Evolutionary conservation across 2,113 vertebrate genomes (phyloP), one percentile per base, ranked within the genome.

Genomic region (Lagopus leucura): DNA sequence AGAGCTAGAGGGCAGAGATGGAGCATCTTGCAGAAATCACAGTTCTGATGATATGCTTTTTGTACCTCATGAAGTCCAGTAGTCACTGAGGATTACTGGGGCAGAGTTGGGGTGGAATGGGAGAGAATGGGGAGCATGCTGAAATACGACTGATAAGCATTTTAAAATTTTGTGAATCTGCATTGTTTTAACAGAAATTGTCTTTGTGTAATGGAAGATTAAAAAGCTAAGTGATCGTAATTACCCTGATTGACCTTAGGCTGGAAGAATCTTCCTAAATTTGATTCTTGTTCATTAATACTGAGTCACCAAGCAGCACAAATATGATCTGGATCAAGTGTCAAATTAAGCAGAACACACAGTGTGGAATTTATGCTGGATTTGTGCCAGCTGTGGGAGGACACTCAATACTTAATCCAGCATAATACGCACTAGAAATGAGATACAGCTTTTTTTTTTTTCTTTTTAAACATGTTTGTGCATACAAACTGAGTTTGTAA

Each of bases 281-380:
- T 79, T 93, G 88, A 82, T 94, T 96, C 42, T 77, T 55, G 58
- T 82, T 95, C 47, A 47, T 93, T 82, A 95, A 83, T 93, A 94
- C 60, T 25, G 86, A 94, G 25, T 67, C 86, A 77, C 55, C 47
- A 88, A 90, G 82, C 82, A 93, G 76, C 79, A 83, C 42, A 94
- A 91, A 93, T 74, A 58, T 2, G 25, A 96, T 90, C 64, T 91
- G 75, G 69, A 93, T 96, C 79, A 83, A 88, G 52, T 66, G 47
- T 93, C 93, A 94, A 91, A 94, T 90, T 93, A 95, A 86, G 86
- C 82, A 83, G 72, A 93, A 71, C 50, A 14, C 69, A 66, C 5
- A 52, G 45, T 74, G 19, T 81, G 50, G 86, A 91, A 93, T 81
- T 93, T 86, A 57, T 81, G 76, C 52, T 92, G 94, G 84, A 15